A percentile compares a stretch with the other conserved stretches of the same genome.
phyloP scores from a whole-genome alignment of 2,113 vertebrate genomes.

The Notothenia coriiceps region DNA sequence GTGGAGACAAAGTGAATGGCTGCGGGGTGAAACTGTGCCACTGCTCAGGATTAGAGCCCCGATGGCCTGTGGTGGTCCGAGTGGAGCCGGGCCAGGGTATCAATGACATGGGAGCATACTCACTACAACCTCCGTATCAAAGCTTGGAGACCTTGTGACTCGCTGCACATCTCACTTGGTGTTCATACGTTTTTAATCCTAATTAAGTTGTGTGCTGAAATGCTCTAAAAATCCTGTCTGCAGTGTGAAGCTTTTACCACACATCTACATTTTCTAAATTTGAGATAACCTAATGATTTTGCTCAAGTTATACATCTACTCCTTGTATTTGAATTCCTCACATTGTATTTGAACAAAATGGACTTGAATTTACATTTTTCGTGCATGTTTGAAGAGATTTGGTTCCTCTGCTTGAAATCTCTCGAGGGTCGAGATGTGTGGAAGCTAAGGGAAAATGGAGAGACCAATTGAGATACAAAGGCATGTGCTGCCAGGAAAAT shows the following conservation, averaged over 20 bases:
- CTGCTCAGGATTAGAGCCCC: slow-evolving; percentile 76
- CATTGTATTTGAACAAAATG: not conserved
- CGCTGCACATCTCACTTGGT: not conserved
- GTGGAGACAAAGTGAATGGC: slow-evolving; percentile 76
- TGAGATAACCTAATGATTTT: not conserved
- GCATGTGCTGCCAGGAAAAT: slow-evolving; percentile 59
- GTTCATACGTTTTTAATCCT: not conserved
- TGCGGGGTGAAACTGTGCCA: slow-evolving; percentile 81
- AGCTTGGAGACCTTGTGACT: slow-evolving; percentile 25
- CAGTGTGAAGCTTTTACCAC: not conserved
- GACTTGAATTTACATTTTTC: not conserved
- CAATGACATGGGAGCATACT: slow-evolving; percentile 71
- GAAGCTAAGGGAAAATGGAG: slow-evolving; percentile 43
- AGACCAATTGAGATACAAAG: slow-evolving; percentile 59
- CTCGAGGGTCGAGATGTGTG: slow-evolving; percentile 38
- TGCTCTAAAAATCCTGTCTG: not conserved
- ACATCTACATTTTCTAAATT: not conserved
- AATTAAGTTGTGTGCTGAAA: not conserved
- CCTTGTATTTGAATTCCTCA: not conserved
- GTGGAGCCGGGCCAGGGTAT: slow-evolving; percentile 74
- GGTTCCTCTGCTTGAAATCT: slow-evolving; percentile 32
- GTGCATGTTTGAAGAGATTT: not conserved
- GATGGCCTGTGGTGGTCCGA: slow-evolving; percentile 69
- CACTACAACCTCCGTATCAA: slow-evolving; percentile 54
- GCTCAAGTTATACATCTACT: not conserved